Base-by-base conservation (phyloP, 2,888 invertebrate genomes). In the Busseola fusca region DNA sequence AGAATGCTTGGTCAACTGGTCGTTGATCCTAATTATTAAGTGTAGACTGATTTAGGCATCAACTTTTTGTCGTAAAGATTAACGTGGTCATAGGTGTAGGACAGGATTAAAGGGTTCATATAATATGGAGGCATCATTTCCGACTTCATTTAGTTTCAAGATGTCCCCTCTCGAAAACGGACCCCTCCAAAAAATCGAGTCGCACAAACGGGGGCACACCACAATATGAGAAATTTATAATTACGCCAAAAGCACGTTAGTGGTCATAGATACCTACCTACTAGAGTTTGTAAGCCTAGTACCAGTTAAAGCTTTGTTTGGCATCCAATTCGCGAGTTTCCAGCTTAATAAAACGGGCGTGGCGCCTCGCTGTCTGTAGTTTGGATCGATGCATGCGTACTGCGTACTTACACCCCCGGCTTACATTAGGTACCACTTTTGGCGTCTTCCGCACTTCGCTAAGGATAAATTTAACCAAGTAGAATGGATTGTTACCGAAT, bases 331-430 rank as follows among this genome's bases (percentile, higher is more conserved):
- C 54, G 48, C 45, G 40, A 50, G 58, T 52, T 76, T 56, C 74
- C 50, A 72, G 37, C 65, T 64, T 59, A 65, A 69, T 68, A 65
- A 72, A 63, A 73, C 81, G 78, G 79, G 79, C 78, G 79, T 78
- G 79, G 79, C 80, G 80, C 72, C 80, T 80, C 58, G 79, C 82
- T 45, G 80, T 80, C 80, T 80, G 80, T 72, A 64, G 78, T 56
- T 73, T 63, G 73, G 80, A 80, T 80, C 80, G 80, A 80, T 80
- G 82, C 40, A 64, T 67, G 82, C 76, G 76, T 75, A 71, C 66
- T 69, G 82, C 76, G 76, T 75, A 76, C 59, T 52, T 63, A 64
- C 59, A 54, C 65, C 79, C 74, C 79, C 50, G 56, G 56, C 34
- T 64, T 64, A 60, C 37, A 76, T 76, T 50, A 60, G 34, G 27